Evolutionary conservation across 2,797 vertebrate species (phyloP).

Genomic region (Gymnoscopelus braueri): DNA sequence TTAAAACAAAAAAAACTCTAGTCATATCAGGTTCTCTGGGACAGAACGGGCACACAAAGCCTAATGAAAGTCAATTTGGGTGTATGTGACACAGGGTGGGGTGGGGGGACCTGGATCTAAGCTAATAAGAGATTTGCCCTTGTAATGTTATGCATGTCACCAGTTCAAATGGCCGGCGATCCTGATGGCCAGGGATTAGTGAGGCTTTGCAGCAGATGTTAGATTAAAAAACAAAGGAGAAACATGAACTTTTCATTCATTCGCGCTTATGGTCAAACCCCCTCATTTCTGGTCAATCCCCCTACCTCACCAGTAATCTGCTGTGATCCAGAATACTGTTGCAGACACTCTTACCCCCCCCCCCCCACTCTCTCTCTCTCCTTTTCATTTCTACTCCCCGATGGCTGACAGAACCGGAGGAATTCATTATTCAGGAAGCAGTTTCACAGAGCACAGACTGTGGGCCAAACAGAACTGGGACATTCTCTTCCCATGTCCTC

Average conservation of each 20-base stretch:
- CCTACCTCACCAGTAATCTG: slow-evolving; percentile 67
- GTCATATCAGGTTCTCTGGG: too few relatives aligned
- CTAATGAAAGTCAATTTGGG: too few relatives aligned
- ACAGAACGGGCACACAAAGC: too few relatives aligned
- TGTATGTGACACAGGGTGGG: too few relatives aligned
- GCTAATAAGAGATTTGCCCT: slow-evolving; percentile 11
- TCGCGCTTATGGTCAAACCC: slow-evolving; percentile 36
- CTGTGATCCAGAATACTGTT: slow-evolving; percentile 57
- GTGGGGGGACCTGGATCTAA: too few relatives aligned
- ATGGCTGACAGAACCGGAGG: slow-evolving; percentile 63
- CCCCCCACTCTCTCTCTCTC: not conserved
- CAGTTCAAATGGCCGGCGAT: slow-evolving; percentile 18
- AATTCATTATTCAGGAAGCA: slow-evolving; percentile 63
- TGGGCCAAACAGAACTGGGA: slow-evolving; percentile 46
- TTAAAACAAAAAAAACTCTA: too few relatives aligned
- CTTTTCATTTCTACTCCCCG: slow-evolving; percentile 41
- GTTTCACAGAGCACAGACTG: slow-evolving; percentile 37
- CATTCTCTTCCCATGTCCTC: slow-evolving; percentile 43
- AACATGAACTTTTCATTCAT: slow-evolving; percentile 37
- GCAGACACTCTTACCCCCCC: slow-evolving; percentile 49
- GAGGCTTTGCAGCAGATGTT: slow-evolving; percentile 1
- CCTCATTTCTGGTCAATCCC: slow-evolving; percentile 60
- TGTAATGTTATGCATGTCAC: slow-evolving; percentile 39
- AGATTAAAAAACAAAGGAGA: slow-evolving; percentile 33
- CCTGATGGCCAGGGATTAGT: slow-evolving; percentile 11